These are phyloP conservation scores for Lathamus discolor DNA, from an alignment of 2,113 vertebrate genomes.

Conservation along the genomic window DNA sequence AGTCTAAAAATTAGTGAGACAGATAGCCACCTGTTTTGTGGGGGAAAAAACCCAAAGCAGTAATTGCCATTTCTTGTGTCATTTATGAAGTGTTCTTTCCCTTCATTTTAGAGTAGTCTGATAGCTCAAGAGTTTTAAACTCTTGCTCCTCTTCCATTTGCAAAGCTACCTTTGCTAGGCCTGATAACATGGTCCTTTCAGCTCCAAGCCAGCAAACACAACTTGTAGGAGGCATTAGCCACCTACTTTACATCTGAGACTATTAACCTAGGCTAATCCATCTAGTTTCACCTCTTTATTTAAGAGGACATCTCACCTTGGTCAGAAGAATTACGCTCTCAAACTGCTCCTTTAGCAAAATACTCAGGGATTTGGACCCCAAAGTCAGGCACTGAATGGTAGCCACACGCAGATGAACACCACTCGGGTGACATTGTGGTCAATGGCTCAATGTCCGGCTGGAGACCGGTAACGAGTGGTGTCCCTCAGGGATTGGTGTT, in stretches of 20 bases:
- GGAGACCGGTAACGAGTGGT: too few relatives aligned
- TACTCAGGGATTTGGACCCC: not conserved
- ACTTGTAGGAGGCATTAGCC: not conserved
- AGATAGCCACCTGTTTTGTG: not conserved
- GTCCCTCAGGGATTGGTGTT: too few relatives aligned
- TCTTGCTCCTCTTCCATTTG: not conserved
- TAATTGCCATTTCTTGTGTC: not conserved
- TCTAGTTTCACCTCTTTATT: not conserved
- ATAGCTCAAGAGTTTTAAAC: not conserved
- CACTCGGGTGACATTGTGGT: too few relatives aligned
- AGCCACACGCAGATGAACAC: accelerated
- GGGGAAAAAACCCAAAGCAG: not conserved
- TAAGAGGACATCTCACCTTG: not conserved
- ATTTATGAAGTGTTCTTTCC: not conserved
- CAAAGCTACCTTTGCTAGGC: not conserved
- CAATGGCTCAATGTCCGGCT: too few relatives aligned
- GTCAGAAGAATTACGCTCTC: not conserved
- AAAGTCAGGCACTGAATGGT: not conserved
- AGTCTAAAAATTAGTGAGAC: not conserved
- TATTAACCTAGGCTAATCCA: not conserved
- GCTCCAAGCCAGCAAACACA: not conserved
- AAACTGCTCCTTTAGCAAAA: not conserved
- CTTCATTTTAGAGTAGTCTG: not conserved
- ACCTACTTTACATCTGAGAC: not conserved
- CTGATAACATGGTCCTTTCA: not conserved